Evolutionary conservation across 2,888 invertebrate species (phyloP), one percentile per base, ranked within the genome.

Genomic region (Perizoma affinitatum): DNA sequence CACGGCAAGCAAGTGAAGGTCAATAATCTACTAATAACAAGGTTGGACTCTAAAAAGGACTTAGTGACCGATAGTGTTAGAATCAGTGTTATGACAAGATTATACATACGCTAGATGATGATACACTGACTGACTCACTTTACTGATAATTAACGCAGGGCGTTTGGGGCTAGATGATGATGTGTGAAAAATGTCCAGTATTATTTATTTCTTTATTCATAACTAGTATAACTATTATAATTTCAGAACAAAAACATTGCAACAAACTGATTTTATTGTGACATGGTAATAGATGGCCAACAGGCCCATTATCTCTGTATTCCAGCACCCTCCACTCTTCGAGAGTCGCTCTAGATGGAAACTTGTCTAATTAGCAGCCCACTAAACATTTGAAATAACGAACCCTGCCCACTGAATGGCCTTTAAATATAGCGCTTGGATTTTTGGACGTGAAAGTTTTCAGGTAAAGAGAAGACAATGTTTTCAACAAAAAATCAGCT

Each of bases 331-430:
- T 83, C 72, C 76, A 75, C 60, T 75, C 68, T 75, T 82, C 74
- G 69, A 82, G 82, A 70, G 72, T 65, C 73, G 69, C 62, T 66
- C 65, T 80, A 79, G 80, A 75, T 74, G 79, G 67, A 81, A 87
- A 88, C 81, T 88, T 85, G 79, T 73, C 81, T 87, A 88, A 88
- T 88, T 88, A 88, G 81, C 78, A 80, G 80, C 75, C 79, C 77
- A 79, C 80, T 75, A 83, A 80, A 80, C 70, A 74, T 80, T 75
- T 60, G 61, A 72, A 75, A 80, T 73, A 75, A 74, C 72, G 59
- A 78, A 71, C 69, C 72, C 69, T 65, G 65, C 65, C 61, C 63
- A 67, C 73, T 72, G 71, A 78, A 78, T 74, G 66, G 72, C 66
- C 72, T 76, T 83, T 79, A 52, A 72, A 70, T 72, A 69, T 68